phyloP scores from a whole-genome alignment of 2,113 vertebrate genomes.

The Mus spicilegus region DNA sequence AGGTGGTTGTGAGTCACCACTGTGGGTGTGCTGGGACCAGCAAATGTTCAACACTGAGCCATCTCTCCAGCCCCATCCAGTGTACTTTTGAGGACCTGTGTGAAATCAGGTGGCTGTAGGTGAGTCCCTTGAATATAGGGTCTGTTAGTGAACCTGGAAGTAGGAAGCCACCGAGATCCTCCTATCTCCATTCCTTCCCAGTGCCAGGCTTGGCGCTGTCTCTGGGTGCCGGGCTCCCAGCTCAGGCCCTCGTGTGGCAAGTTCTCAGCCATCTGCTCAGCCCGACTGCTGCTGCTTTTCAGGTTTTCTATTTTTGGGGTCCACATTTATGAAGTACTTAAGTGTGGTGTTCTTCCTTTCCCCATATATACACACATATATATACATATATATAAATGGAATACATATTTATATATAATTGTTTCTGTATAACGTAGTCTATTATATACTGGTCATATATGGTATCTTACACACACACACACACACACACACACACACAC shows the following conservation, averaged over 20 bases:
- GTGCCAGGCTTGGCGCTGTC: neutral
- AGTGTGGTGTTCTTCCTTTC: neutral
- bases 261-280: neutral
- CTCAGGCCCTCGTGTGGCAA: neutral
- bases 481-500: too few species aligned
- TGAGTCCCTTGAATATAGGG: neutral
- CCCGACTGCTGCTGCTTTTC: neutral
- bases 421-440: neutral
- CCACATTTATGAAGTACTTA: neutral
- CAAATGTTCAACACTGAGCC: too few species aligned
- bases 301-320: slow-evolving; percentile 21
- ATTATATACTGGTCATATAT: too few species aligned
- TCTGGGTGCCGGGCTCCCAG: neutral
- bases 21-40: too few species aligned
- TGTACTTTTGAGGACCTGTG: neutral
- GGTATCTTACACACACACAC: too few species aligned
- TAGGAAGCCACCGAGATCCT: neutral
- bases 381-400: neutral
- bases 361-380: neutral
- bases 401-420: neutral
- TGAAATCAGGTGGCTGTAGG: neutral
- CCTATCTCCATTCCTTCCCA: neutral
- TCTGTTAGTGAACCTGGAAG: neutral
- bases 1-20: neutral
- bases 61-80: too few species aligned